A percentile compares a stretch with the other conserved stretches of the same genome.
Evolutionary conservation across 92 coral and sea anemone genomes (phyloP).

Genomic region (Paramuricea clavata): DNA sequence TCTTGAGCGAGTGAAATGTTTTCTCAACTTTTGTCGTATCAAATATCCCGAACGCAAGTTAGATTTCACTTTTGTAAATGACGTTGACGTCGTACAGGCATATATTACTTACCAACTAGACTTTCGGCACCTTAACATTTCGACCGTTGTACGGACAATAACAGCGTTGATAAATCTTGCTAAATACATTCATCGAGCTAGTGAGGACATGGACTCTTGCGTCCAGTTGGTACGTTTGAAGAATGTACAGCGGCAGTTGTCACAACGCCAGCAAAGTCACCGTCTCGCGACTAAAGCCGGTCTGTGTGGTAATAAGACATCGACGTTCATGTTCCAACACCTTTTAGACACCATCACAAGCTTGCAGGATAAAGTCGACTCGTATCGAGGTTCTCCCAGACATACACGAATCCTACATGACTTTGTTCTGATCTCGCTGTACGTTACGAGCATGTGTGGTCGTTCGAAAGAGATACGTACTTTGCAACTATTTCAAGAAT

Average conservation of each 20-base stretch:
- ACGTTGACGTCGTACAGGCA: neutral
- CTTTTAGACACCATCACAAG: neutral
- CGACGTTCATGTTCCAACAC: neutral
- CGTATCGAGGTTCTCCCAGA: too few species aligned
- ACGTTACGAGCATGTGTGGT: slow-evolving; percentile 28
- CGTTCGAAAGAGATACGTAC: neutral
- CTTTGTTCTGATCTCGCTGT: too few species aligned
- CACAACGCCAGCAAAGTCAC: slow-evolving; percentile 7
- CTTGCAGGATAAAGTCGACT: neutral
- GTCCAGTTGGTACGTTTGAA: slow-evolving; percentile 11
- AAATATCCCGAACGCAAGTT: neutral
- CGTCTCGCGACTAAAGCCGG: slow-evolving; percentile 39
- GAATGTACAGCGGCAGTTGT: slow-evolving; percentile 44
- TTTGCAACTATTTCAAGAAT: neutral
- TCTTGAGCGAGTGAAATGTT: neutral
- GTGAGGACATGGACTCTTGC: slow-evolving; percentile 22
- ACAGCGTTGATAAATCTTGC: slow-evolving; percentile 40
- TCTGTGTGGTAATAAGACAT: neutral
- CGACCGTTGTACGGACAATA: slow-evolving; percentile 38
- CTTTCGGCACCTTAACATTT: neutral
- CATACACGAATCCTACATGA: too few species aligned
- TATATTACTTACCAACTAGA: neutral
- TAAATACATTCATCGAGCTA: slow-evolving; percentile 24
- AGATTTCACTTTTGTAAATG: neutral
- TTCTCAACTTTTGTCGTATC: neutral